A percentile compares a stretch with the other conserved stretches of the same genome.
phyloP scores from a whole-genome alignment of 2,113 vertebrate genomes.

The Halichoerus grypus region DNA sequence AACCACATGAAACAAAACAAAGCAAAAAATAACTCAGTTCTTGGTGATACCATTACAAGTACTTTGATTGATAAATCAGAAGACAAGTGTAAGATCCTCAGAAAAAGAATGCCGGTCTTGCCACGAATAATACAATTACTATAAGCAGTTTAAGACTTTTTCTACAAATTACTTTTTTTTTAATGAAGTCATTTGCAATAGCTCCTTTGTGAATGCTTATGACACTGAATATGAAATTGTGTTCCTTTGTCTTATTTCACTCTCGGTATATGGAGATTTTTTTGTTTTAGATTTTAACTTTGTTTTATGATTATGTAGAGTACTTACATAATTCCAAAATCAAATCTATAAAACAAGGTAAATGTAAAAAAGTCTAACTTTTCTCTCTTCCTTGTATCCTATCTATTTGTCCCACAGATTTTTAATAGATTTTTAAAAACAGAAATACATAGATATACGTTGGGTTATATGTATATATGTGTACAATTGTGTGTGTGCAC shows the following conservation, averaged over 20 bases:
- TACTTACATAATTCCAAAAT: background rate
- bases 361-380: background rate
- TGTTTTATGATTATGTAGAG: background rate
- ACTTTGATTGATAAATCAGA: background rate
- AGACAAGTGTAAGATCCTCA: background rate
- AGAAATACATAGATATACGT: background rate
- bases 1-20: background rate
- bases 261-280: background rate
- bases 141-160: background rate
- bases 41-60: background rate
- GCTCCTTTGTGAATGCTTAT: background rate
- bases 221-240: constrained; percentile 1
- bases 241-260: constrained; percentile 36
- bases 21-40: background rate
- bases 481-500: background rate
- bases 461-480: background rate
- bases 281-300: constrained; percentile 19
- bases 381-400: background rate
- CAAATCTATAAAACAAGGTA: background rate
- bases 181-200: constrained; percentile 8
- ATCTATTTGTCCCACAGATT: background rate
- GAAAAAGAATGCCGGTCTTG: background rate
- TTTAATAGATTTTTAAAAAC: background rate
- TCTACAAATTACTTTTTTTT: background rate
- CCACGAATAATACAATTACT: background rate